Evolutionary conservation across 2,888 invertebrate genomes (phyloP), one percentile per base, ranked within the genome.

Genomic region (Nipponacmea schrenckii): DNA sequence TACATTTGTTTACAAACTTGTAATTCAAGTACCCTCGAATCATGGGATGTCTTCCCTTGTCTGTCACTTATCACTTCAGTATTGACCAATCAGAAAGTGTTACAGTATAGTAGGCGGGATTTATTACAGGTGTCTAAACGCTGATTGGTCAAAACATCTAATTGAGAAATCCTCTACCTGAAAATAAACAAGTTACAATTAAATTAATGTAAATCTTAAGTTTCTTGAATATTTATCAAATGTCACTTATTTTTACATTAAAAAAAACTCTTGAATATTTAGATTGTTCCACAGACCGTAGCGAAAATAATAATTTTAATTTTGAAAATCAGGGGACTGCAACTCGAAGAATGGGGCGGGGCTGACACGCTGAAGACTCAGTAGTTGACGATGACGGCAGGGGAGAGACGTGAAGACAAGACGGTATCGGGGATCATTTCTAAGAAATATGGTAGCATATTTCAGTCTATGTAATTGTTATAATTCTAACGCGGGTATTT

Each of bases 1-100:
- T 78, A 77, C 80, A 80, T 76, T 80, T 83, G 81, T 81, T 83
- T 81, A 82, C 82, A 81, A 82, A 81, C 78, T 81, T 80, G 80
- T 79, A 80, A 79, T 77, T 80, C 79, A 75, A 80, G 80, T 82
- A 81, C 73, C 74, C 79, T 75, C 68, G 63, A 76, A 77, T 72
- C 77, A 71, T 72, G 72, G 74, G 70, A 67, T 56, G 62, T 69
- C 73, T 76, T 80, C 81, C 81, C 80, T 81, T 81, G 80, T 81
- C 67, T 71, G 80, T 80, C 79, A 72, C 71, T 65, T 65, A 56
- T 68, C 66, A 62, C 70, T 70, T 67, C 50, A 27, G 44, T 67
- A 44, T 67, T 71, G 65, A 46, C 81, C 83, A 81, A 79, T 81
- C 75, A 73, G 26, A 70, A 27, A 24, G 44, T 64, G 24, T 68